phyloP scores from a whole-genome alignment of 2,113 vertebrate genomes.

The Oxyruncus cristatus region DNA sequence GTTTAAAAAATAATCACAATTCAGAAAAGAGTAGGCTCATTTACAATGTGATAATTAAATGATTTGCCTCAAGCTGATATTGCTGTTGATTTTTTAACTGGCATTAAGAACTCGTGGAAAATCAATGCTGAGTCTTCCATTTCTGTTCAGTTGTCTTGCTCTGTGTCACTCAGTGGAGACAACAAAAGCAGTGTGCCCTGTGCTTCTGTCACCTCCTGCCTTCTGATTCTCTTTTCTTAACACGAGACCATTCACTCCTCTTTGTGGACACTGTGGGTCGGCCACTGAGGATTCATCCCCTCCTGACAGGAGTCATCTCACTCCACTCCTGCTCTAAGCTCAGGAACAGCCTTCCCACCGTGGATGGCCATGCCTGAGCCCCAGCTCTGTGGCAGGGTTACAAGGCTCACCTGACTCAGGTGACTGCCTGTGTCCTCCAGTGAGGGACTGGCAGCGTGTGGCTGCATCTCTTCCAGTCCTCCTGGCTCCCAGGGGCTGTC shows the following conservation, averaged over 20 bases:
- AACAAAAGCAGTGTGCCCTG: background rate
- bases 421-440: fast-evolving
- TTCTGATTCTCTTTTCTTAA: background rate
- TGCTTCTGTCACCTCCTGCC: background rate
- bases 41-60: background rate
- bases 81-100: background rate
- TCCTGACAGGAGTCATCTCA: no score
- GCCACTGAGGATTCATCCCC: background rate
- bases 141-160: background rate
- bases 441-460: background rate
- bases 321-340: background rate
- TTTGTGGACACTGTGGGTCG: background rate
- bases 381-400: background rate
- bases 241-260: background rate
- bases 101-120: background rate
- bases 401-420: background rate
- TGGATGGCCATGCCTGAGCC: background rate
- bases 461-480: background rate
- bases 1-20: background rate
- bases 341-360: background rate
- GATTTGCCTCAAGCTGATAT: background rate
- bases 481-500: no score
- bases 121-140: background rate
- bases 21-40: background rate
- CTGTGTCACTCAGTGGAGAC: background rate